These are phyloP conservation scores for Seira sanloemensis DNA, from an alignment of 2,888 invertebrate species.

Conservation along the genomic window DNA sequence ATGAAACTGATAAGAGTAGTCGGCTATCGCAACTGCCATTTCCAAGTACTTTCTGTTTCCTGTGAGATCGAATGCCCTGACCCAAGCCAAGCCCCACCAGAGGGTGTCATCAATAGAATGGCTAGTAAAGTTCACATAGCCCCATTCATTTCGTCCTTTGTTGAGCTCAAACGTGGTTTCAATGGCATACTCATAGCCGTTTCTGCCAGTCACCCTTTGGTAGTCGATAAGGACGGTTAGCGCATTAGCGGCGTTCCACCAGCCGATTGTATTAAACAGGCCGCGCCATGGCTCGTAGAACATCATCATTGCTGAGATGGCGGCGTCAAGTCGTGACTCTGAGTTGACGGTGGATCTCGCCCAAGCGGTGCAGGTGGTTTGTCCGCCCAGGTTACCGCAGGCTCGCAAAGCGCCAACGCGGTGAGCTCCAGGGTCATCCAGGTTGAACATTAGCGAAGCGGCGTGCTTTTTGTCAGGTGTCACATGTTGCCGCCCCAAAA, in stretches of 20 bases:
- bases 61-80: constrained; percentile 69
- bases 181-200: constrained; percentile 62
- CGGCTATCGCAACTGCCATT: constrained; percentile 67
- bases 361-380: constrained; percentile 68
- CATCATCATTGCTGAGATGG: constrained; percentile 69
- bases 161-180: constrained; percentile 69
- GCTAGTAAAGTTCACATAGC: constrained; percentile 70
- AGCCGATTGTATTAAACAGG: constrained; percentile 61
- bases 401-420: constrained; percentile 68
- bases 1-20: constrained; percentile 64
- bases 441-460: constrained; percentile 64
- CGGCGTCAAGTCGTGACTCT: constrained; percentile 62
- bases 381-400: constrained; percentile 64
- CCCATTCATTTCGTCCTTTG: constrained; percentile 57
- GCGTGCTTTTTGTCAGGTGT: constrained; percentile 38
- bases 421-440: constrained; percentile 56
- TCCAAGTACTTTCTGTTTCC: constrained; percentile 68
- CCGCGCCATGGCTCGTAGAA: constrained; percentile 61
- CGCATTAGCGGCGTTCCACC: constrained; percentile 71
- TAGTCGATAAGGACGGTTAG: constrained; percentile 70
- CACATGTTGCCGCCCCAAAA: constrained; percentile 59
- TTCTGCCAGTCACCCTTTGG: constrained; percentile 46
- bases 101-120: constrained; percentile 62
- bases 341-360: constrained; percentile 62
- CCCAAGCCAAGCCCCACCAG: constrained; percentile 71